Base-by-base conservation (phyloP, 1,140 invertebrate species). In the Drosophila saltans region DNA sequence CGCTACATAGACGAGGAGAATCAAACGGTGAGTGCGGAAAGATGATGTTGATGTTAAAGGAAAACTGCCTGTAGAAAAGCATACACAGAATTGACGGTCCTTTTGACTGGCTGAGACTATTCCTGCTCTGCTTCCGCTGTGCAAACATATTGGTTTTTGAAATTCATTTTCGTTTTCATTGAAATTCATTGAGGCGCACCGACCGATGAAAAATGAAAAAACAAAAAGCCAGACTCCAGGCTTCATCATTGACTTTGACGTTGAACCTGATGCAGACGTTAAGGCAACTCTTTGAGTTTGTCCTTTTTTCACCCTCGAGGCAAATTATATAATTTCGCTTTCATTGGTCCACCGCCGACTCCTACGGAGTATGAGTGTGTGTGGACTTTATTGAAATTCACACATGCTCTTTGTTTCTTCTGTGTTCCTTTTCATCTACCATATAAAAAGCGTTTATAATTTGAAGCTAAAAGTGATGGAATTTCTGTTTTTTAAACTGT, bases 1-100 rank as follows among this genome's bases (percentile, higher is more conserved):
- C 95, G 97, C 52, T 98, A 97, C 91, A 93, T 98, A 39, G 97
- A 98, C 91, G 94, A 96, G 77, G 95, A 96, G 72, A 97, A 96
- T 91, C 97, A 98, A 94, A 97, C 97, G 93, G 97, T 97, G 94
- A 96, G 94, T 92, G 64, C 11, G 24, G 43, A 52, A 26, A 52
- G 8, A 52, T 52, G 41, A 43, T n/a, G 11, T n/a, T 16, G 41
- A 43, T 43, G 11, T n/a, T 43, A n/a, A n/a, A n/a, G 41, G 45
- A 24, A 3, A 21, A 48, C 45, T 36, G 33, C 16, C 16, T 8
- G 16, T 7, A 6, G 45, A 45, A 6, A 16, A 48, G 43, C 21
- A 26, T 8, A 52, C 21, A 9, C 11, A 52, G 45, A 52, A 26
- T 52, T 4, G 45, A 52, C 45, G 26, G 45, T 6, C 45, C 45